Evolutionary conservation across 2,797 vertebrate species (phyloP).

Genomic region (Enteromius trimaculatus): DNA sequence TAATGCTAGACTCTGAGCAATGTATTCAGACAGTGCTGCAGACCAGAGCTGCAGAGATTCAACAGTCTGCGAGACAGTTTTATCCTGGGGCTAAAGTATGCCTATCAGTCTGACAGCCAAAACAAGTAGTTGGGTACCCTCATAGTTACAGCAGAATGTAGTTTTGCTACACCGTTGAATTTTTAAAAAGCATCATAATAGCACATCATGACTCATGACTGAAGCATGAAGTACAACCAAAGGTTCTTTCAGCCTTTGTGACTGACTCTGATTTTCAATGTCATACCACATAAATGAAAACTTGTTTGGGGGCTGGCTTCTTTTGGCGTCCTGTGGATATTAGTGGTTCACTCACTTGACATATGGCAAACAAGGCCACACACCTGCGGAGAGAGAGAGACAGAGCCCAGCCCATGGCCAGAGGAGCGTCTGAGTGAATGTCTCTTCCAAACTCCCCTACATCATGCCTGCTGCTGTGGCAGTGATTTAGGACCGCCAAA

Average conservation of each 20-base stretch:
- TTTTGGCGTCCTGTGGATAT: conserved; percentile 20
- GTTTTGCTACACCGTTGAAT: neutral
- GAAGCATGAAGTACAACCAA: conserved; percentile 2
- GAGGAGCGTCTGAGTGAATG: conserved; percentile 38
- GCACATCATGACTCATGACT: neutral
- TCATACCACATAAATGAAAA: neutral
- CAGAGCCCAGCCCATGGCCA: conserved; percentile 25
- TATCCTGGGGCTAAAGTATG: conserved; percentile 60
- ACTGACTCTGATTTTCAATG: conserved; percentile 9
- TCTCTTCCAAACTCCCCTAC: conserved; percentile 48
- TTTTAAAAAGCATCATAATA: conserved; percentile 14
- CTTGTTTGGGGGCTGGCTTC: neutral
- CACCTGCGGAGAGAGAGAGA: conserved; percentile 11
- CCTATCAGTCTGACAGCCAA: conserved; percentile 65
- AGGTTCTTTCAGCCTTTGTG: neutral
- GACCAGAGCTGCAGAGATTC: conserved; percentile 17
- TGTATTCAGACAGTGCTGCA: conserved; percentile 37
- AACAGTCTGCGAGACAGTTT: conserved; percentile 48
- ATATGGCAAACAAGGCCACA: conserved; percentile 35
- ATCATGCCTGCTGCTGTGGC: conserved; percentile 56
- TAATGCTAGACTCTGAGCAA: conserved; percentile 40
- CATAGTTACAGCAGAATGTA: conserved; percentile 46
- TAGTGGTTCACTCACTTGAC: conserved; percentile 26
- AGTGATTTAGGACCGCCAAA: conserved; percentile 49
- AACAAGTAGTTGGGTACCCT: conserved; percentile 63